phyloP scores from a whole-genome alignment of 2,888 invertebrate species.

The Rhagonycha lutea region DNA sequence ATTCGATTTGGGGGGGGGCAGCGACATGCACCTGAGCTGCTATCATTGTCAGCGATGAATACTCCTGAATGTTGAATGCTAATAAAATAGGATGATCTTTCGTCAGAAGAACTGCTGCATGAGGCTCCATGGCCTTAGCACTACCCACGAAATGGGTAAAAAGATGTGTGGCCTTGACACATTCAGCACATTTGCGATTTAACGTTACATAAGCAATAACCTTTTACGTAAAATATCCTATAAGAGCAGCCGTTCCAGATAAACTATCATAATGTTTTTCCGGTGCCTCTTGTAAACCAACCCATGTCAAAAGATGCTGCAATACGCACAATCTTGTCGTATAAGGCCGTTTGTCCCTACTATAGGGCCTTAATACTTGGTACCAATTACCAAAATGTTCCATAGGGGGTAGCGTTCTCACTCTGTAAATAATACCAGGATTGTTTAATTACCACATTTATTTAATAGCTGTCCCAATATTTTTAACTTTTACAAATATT shows the following conservation, averaged over 20 bases:
- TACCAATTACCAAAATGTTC: too few relatives aligned
- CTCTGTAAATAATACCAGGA: too few relatives aligned
- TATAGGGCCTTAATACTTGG: too few relatives aligned
- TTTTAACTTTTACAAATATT: too few relatives aligned
- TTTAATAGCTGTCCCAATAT: too few relatives aligned
- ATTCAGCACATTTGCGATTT: constrained; percentile 37
- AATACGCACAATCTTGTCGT: not conserved
- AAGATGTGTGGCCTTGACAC: constrained; percentile 20
- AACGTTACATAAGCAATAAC: constrained; percentile 35
- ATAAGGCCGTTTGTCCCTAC: too few relatives aligned
- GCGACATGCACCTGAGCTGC: too few relatives aligned
- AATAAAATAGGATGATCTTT: not conserved
- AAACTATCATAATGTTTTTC: constrained; percentile 36
- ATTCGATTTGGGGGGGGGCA: too few relatives aligned
- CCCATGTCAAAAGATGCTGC: constrained; percentile 36
- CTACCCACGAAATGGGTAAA: constrained; percentile 36
- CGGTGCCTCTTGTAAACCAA: constrained; percentile 36
- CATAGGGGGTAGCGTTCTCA: too few relatives aligned
- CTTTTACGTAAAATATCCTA: constrained; percentile 33
- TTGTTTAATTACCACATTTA: too few relatives aligned
- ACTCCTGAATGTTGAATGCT: not conserved
- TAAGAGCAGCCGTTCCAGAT: constrained; percentile 34
- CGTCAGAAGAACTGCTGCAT: constrained; percentile 13
- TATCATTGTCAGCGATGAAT: not conserved
- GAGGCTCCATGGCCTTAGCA: constrained; percentile 41